phyloP scores from a whole-genome alignment of 2,797 vertebrate species.

The Cyprinodon diabolis region DNA sequence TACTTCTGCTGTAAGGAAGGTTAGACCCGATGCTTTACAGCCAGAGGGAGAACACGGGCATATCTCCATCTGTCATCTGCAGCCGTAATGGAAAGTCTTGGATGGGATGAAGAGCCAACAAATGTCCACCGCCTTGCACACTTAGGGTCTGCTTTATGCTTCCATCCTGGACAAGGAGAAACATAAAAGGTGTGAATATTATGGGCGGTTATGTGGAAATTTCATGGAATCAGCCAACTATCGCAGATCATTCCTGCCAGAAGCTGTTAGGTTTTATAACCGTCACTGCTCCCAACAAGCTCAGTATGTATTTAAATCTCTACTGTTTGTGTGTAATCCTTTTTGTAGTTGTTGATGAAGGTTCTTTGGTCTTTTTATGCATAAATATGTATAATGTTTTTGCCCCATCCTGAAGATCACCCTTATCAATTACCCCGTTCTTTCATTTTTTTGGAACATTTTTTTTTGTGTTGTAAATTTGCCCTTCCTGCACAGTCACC shows the following conservation, averaged over 20 bases:
- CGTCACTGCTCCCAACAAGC: too few species aligned
- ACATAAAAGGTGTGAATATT: slow-evolving; percentile 20
- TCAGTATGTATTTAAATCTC: too few species aligned
- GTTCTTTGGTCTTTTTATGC: too few species aligned
- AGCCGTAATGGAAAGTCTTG: slow-evolving; percentile 66
- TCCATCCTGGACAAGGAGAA: slow-evolving; percentile 13
- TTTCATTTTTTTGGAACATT: too few species aligned
- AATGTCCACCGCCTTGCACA: slow-evolving; percentile 42
- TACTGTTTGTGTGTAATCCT: too few species aligned
- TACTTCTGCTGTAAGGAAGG: slow-evolving; percentile 79
- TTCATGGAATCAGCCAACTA: slow-evolving; percentile 8
- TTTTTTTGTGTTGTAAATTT: too few species aligned
- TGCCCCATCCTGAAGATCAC: too few species aligned
- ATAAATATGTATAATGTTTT: too few species aligned
- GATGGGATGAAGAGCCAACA: slow-evolving; percentile 58
- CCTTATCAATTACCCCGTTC: too few species aligned
- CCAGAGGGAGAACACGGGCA: slow-evolving; percentile 61
- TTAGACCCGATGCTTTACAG: slow-evolving; percentile 76
- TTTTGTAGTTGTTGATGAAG: too few species aligned
- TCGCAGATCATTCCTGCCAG: background rate
- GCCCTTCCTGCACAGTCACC: background rate
- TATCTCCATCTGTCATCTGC: slow-evolving; percentile 70
- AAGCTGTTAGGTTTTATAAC: too few species aligned
- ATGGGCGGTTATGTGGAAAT: slow-evolving; percentile 15
- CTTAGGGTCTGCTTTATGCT: slow-evolving; percentile 37